Base-by-base conservation (phyloP, 2,888 invertebrate species). In the Hemistola chrysoprasaria region DNA sequence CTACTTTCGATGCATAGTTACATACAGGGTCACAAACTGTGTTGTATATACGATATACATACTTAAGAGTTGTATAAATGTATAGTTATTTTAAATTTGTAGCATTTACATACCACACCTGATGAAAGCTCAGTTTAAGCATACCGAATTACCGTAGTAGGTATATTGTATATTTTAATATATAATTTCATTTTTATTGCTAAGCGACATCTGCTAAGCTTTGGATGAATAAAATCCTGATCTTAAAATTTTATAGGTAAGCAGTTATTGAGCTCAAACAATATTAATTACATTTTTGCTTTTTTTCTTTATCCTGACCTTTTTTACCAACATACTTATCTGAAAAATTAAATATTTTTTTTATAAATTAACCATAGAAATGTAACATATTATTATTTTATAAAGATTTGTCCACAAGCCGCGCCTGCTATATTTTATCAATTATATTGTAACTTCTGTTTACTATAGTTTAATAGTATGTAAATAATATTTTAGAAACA, bases 41-140 rank as follows among this genome's bases (percentile, higher is more conserved):
- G 64, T 59, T 72, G 65, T 77, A 65, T 78, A 75, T 77, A 73
- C 65, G 70, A 61, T 65, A 62, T 62, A 67, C 53, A 71, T 58
- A 37, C 29, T 68, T 55, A 59, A 37, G 40, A 71, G 62, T 64
- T 63, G 58, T 71, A 67, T 71, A 74, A 56, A 66, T 73, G 65
- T 71, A 66, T 67, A 71, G 53, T 56, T 57, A 54, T 51, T 50
- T 40, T 41, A 56, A 58, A 57, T 56, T 40, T 56, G 43, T 55
- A 56, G 78, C 82, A 83, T 80, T 81, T 84, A 82, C 73, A 69
- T 67, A 65, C 71, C 85, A 87, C 88, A 88, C 88, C 88, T 88
- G 88, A 87, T 83, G 59, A 82, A 87, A 77, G 88, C 88, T 88
- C 88, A 88, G 72, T 71, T 72, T 62, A 53, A 37, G 37, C 25